Evolutionary conservation across 2,113 vertebrate genomes (phyloP), one percentile per base, ranked within the genome.

Genomic region (Ochotona curzoniae): DNA sequence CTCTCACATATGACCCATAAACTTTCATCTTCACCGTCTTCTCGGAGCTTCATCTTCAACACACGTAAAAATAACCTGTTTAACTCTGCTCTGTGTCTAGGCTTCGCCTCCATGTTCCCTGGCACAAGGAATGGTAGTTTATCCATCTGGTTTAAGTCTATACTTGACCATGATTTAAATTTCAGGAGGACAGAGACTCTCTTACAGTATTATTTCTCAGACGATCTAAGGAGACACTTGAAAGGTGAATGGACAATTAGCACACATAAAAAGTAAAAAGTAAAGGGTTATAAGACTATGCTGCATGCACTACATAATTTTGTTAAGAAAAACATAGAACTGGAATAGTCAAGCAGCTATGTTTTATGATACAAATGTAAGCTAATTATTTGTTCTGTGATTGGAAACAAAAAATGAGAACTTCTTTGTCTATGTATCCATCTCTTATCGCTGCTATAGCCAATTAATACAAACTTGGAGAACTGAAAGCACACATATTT

Each of bases 281-380:
- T 66, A 51, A 47, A 75, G 14, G 30, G 25, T 4, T 44, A 0
- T 32, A 47, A 54, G 14, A 1, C 2, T n/a, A 38, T 79, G 7
- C 3, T 10, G 9, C 3, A 5, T 13, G 35, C 17, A 74, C 35
- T 83, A 61, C 79, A 4, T 60, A 28, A 57, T 81, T 94, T 63
- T 28, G 67, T 49, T 83, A 80, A 89, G 32, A 38, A 71, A 67
- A 89, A 28, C 20, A n/a, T 7, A 88, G 12, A 14, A 49, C 15
- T n/a, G 18, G 17, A 76, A 63, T 90, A 87, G 44, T 71, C 2
- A 96, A 88, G 8, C 7, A 60, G 26, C 18, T 60, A 32, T 30
- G 71, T 66, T 57, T 83, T 75, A 81, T 80, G 57, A 70, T 51
- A 35, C 38, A 93, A 95, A 74, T 21, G 73, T 17, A 57, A 57